These are phyloP conservation scores for Teleiodes luculella DNA, from an alignment of 2,888 invertebrate genomes.

Conservation along the genomic window DNA sequence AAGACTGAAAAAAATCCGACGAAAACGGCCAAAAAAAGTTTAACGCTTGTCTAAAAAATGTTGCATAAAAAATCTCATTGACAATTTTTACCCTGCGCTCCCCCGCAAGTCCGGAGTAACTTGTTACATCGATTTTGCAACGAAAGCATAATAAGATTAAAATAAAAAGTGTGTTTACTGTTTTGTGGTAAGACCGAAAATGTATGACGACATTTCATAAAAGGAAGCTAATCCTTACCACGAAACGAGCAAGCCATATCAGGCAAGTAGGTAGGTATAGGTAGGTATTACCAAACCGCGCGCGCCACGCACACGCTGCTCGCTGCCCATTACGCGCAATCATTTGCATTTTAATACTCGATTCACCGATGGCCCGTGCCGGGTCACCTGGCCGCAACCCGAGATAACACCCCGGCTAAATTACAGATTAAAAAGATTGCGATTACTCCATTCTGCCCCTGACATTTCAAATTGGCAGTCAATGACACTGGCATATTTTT, in stretches of 20 bases:
- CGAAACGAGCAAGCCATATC: slow-evolving; percentile 14
- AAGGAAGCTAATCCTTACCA: not conserved
- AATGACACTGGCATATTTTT: not conserved
- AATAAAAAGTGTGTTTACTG: too few species aligned
- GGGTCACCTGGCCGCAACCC: slow-evolving; percentile 17
- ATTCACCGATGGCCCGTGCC: slow-evolving; percentile 26
- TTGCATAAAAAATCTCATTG: too few species aligned
- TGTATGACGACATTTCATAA: not conserved
- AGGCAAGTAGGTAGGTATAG: not conserved
- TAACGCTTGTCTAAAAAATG: too few species aligned
- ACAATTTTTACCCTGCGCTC: too few species aligned
- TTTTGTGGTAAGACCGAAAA: too few species aligned
- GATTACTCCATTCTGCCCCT: slow-evolving; percentile 9
- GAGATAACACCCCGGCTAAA: slow-evolving; percentile 11
- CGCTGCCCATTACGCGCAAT: slow-evolving; percentile 28
- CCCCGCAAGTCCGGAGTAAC: too few species aligned
- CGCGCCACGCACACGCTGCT: slow-evolving; percentile 14
- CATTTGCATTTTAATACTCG: slow-evolving; percentile 37
- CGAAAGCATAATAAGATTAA: too few species aligned
- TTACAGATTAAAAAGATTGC: slow-evolving; percentile 7
- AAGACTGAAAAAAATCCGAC: too few species aligned
- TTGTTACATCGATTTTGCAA: too few species aligned
- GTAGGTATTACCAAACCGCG: slow-evolving; percentile 13
- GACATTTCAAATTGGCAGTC: not conserved
- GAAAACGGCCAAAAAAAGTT: too few species aligned